These are phyloP conservation scores for Drosophila arizonae DNA, from an alignment of 1,140 invertebrate species.

Conservation along the genomic window DNA sequence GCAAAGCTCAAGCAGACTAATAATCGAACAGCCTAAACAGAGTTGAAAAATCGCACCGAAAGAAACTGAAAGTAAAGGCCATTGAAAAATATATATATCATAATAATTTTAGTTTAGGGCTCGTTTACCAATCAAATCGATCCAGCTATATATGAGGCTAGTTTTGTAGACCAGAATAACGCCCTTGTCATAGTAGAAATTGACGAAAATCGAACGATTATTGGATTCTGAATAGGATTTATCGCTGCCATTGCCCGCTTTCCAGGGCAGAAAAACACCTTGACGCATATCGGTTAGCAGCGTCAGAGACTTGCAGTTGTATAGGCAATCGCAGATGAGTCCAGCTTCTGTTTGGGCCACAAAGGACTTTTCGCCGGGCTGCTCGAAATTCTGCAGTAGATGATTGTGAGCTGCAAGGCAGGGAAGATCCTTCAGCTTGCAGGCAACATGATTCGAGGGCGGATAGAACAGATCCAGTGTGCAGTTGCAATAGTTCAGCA, in stretches of 20 bases:
- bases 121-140: slow-evolving; percentile 59
- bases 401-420: slow-evolving; percentile 62
- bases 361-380: slow-evolving; percentile 51
- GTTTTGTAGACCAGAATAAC: slow-evolving; percentile 64
- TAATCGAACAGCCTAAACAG: slow-evolving; percentile 88
- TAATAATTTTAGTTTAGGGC: too few relatives aligned
- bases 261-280: slow-evolving; percentile 17
- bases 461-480: slow-evolving; percentile 74
- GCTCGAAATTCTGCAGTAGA: slow-evolving; percentile 45
- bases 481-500: slow-evolving; percentile 71
- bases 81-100: not conserved
- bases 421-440: slow-evolving; percentile 58
- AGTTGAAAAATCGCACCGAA: slow-evolving; percentile 89
- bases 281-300: slow-evolving; percentile 54
- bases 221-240: not conserved
- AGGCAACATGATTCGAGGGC: slow-evolving; percentile 51
- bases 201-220: slow-evolving; percentile 36
- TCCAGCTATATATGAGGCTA: slow-evolving; percentile 70
- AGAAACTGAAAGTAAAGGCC: slow-evolving; percentile 83
- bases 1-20: slow-evolving; percentile 87
- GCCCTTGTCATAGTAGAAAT: slow-evolving; percentile 46
- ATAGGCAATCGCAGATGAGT: slow-evolving; percentile 65
- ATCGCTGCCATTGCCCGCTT: not conserved
- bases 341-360: slow-evolving; percentile 33
- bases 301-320: slow-evolving; percentile 69